A percentile compares a stretch with the other conserved stretches of the same genome.
Conservation (phyloP, 2,797 vertebrate genomes). For the Bovichtus variegatus region DNA sequence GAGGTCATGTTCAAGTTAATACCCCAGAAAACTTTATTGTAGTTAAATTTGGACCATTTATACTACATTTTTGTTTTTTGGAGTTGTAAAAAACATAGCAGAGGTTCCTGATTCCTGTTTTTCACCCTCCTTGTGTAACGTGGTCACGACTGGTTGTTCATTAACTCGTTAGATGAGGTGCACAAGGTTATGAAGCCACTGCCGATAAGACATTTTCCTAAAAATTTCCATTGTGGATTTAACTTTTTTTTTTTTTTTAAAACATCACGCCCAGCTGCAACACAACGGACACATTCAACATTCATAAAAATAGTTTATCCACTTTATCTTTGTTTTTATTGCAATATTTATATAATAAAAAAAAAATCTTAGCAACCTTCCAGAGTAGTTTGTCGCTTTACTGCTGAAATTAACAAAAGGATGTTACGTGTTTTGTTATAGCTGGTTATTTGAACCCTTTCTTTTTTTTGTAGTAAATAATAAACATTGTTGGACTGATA, state of each 20-base stretch:
- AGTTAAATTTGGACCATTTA: not conserved
- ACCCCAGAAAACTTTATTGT: not conserved
- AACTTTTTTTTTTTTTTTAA: too few species aligned
- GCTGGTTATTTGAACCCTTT: not conserved
- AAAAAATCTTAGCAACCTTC: fast-evolving
- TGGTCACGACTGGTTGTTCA: constrained; percentile 48
- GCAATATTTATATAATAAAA: not conserved
- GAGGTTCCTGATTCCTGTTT: constrained; percentile 9
- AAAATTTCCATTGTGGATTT: constrained; percentile 10
- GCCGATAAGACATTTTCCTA: constrained; percentile 45
- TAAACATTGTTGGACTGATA: not conserved
- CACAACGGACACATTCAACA: not conserved
- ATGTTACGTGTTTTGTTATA: not conserved
- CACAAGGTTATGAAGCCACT: constrained; percentile 17
- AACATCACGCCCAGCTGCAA: not conserved
- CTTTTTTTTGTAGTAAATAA: not conserved
- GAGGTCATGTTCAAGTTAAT: not conserved
- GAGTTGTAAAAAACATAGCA: not conserved
- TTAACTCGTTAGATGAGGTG: constrained; percentile 50
- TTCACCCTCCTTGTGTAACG: constrained; percentile 22
- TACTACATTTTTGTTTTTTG: not conserved
- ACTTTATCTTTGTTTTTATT: not conserved
- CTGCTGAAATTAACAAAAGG: not conserved
- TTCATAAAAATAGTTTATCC: not conserved
- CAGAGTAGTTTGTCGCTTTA: not conserved